Percentiles rank a stretch among this genome's conserved stretches.
phyloP scores from a whole-genome alignment of 2,888 invertebrate genomes.

The Diarsia mendica region DNA sequence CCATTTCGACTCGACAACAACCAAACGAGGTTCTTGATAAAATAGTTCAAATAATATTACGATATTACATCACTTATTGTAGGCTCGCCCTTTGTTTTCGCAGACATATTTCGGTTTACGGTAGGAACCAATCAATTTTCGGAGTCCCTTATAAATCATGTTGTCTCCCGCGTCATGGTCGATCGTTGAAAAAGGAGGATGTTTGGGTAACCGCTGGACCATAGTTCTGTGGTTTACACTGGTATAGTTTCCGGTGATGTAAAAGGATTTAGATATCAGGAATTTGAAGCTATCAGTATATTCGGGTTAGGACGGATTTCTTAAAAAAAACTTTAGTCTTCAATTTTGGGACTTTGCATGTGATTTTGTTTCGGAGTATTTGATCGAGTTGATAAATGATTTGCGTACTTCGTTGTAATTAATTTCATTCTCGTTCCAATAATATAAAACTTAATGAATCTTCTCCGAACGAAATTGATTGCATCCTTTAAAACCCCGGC shows the following conservation, averaged over 20 bases:
- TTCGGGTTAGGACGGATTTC: background rate
- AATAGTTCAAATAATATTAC: slow-evolving; percentile 64
- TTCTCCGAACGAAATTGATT: slow-evolving; percentile 21
- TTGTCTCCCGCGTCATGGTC: slow-evolving; percentile 73
- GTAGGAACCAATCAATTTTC: slow-evolving; percentile 84
- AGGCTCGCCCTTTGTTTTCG: slow-evolving; percentile 73
- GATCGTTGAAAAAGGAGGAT: slow-evolving; percentile 72
- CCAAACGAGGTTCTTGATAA: slow-evolving; percentile 67
- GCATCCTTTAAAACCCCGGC: slow-evolving; percentile 10
- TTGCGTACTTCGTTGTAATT: background rate
- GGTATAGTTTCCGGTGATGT: slow-evolving; percentile 46
- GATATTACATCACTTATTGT: slow-evolving; percentile 61
- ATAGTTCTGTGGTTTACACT: slow-evolving; percentile 66
- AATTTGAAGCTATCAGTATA: slow-evolving; percentile 24
- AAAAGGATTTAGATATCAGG: slow-evolving; percentile 3
- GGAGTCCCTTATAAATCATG: slow-evolving; percentile 85
- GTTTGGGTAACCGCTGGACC: slow-evolving; percentile 74
- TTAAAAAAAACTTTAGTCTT: background rate
- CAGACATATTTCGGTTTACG: slow-evolving; percentile 79
- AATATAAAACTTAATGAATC: slow-evolving; percentile 5
- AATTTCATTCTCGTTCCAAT: slow-evolving; percentile 23
- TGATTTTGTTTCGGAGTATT: no score
- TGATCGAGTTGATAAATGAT: background rate
- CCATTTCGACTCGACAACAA: slow-evolving; percentile 37
- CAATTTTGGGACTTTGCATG: no score